Conservation (phyloP, 2,113 vertebrate genomes). For the Clupea harengus region DNA sequence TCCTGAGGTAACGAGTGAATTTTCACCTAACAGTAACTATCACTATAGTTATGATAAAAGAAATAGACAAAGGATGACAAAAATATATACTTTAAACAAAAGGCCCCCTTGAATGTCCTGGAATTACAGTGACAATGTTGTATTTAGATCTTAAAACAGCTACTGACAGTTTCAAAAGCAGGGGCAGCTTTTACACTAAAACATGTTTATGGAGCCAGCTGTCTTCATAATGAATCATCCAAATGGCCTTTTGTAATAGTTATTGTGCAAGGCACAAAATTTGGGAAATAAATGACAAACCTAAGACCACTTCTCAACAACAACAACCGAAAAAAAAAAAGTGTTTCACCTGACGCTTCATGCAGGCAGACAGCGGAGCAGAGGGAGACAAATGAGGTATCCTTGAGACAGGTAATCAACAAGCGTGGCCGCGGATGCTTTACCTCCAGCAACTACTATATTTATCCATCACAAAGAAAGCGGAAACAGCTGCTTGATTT, state of each 20-base stretch:
- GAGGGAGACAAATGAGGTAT: constrained; percentile 32
- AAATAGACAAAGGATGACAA: neutral
- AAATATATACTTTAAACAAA: neutral
- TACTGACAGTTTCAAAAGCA: neutral
- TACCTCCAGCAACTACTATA: constrained; percentile 3
- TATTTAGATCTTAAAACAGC: neutral
- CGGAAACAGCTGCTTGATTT: constrained; percentile 25
- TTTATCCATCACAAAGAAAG: constrained; percentile 36
- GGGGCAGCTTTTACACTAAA: neutral
- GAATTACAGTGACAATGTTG: neutral
- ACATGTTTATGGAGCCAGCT: neutral
- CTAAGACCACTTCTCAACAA: neutral
- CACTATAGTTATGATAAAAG: neutral
- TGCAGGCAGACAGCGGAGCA: constrained; percentile 16
- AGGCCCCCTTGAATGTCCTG: neutral
- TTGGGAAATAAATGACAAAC: neutral
- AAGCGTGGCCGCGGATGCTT: constrained; percentile 26
- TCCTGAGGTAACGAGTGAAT: no score
- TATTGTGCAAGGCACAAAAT: neutral
- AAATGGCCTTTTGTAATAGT: neutral
- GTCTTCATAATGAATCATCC: neutral
- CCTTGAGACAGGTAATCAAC: constrained; percentile 41
- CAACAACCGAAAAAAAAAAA: neutral
- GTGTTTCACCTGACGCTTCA: neutral
- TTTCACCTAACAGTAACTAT: neutral